phyloP scores from a whole-genome alignment of 1,140 invertebrate species.

The Lysiphlebus fabarum region DNA sequence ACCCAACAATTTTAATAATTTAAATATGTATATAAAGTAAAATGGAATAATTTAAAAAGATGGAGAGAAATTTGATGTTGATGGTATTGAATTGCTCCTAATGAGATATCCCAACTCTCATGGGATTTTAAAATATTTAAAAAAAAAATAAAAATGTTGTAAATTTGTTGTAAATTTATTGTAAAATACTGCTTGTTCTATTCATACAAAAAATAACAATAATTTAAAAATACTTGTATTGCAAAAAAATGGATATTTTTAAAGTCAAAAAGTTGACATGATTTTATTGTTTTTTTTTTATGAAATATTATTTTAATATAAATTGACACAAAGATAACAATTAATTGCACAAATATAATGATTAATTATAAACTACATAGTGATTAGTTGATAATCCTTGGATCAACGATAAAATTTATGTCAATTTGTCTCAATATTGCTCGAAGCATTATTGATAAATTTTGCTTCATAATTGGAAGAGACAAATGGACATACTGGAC shows the following conservation, averaged over 20 bases:
- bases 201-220: no score
- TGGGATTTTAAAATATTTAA: slow-evolving; percentile 27
- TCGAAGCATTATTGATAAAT: not conserved
- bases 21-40: slow-evolving; percentile 56
- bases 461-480: slow-evolving; percentile 17
- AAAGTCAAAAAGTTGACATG: not conserved
- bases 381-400: slow-evolving; percentile 32
- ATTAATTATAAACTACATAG: slow-evolving; percentile 36
- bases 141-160: slow-evolving; percentile 13
- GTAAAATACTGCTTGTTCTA: no score
- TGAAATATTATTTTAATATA: no score
- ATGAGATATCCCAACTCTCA: slow-evolving; percentile 45
- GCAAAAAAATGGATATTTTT: no score
- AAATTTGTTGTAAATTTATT: slow-evolving; percentile 20
- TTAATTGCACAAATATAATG: slow-evolving; percentile 25
- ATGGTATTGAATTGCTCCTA: slow-evolving; percentile 51
- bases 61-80: slow-evolving; percentile 41
- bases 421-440: not conserved
- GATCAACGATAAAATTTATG: slow-evolving; percentile 9
- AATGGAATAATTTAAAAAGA: slow-evolving; percentile 51
- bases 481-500: not conserved
- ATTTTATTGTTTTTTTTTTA: slow-evolving; percentile 1
- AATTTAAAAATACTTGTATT: no score
- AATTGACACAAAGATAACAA: not conserved
- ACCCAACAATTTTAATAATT: slow-evolving; percentile 50